These are phyloP conservation scores for Physocephala rufipes DNA, from an alignment of 2,888 invertebrate species.

Conservation along the genomic window DNA sequence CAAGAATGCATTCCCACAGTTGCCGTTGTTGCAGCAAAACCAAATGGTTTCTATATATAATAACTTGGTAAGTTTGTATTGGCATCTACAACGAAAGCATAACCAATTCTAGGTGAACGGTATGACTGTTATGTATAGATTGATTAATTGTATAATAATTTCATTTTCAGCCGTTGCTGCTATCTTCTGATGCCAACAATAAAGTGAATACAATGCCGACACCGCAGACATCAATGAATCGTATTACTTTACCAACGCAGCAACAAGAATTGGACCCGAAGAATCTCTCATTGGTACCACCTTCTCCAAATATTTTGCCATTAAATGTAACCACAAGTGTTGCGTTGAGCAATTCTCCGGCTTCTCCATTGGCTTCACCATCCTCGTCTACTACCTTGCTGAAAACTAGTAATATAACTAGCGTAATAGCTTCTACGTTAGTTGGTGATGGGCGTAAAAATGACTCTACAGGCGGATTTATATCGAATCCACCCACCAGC, in stretches of 20 bases:
- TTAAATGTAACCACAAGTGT: constrained; percentile 49
- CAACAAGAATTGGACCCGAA: constrained; percentile 52
- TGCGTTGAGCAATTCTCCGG: constrained; percentile 58
- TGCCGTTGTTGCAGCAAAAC: constrained; percentile 60
- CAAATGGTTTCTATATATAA: constrained; percentile 66
- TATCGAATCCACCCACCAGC: constrained; percentile 42
- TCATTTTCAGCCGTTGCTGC: constrained; percentile 43
- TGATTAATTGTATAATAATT: background rate
- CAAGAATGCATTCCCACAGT: constrained; percentile 68
- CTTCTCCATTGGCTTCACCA: constrained; percentile 59
- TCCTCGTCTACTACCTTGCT: constrained; percentile 43
- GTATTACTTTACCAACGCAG: constrained; percentile 49
- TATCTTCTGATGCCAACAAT: constrained; percentile 42
- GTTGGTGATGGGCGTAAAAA: constrained; percentile 2
- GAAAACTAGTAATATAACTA: constrained; percentile 22
- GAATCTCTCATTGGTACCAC: constrained; percentile 39
- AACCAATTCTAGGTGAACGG: too few relatives aligned
- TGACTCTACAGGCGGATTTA: background rate
- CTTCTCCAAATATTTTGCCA: constrained; percentile 20
- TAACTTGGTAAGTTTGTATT: constrained; percentile 61
- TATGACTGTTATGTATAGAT: too few relatives aligned
- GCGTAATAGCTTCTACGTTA: constrained; percentile 35
- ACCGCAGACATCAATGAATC: constrained; percentile 53
- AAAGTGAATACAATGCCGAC: constrained; percentile 46
- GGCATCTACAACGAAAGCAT: too few relatives aligned